Evolutionary conservation across 2,797 vertebrate genomes (phyloP).

Genomic region (Epinephelus awoara): DNA sequence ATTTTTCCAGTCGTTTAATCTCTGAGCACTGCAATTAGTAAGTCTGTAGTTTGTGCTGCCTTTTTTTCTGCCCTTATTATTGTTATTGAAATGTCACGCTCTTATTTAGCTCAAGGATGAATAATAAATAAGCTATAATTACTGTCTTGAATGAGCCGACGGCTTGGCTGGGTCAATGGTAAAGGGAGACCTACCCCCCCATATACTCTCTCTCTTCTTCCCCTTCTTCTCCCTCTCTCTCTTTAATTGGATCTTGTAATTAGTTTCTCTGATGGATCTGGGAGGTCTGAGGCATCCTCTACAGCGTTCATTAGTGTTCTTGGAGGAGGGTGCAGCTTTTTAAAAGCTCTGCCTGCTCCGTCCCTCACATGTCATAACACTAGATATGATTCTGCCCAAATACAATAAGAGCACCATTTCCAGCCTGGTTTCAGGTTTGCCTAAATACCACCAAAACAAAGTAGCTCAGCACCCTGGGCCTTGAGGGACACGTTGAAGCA

Average conservation of each 20-base stretch:
- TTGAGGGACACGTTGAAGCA: conserved; percentile 3
- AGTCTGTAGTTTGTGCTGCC: conserved; percentile 87
- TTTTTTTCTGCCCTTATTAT: conserved; percentile 85
- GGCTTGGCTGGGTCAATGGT: conserved; percentile 93
- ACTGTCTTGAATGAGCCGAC: conserved; percentile 95
- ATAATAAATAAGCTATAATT: conserved; percentile 99
- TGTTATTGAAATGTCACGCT: conserved; percentile 97
- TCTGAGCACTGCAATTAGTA: conserved; percentile 95
- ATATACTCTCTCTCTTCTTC: conserved; percentile 47
- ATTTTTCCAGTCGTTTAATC: conserved; percentile 86
- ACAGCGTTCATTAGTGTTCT: conserved; percentile 84
- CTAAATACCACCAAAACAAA: conserved; percentile 28
- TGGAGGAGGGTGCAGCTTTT: conserved; percentile 75
- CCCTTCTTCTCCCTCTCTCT: conserved; percentile 83
- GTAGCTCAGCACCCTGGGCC: background rate
- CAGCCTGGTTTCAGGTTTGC: conserved; percentile 39
- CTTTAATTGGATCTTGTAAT: conserved; percentile 99
- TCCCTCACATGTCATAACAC: conserved; percentile 80
- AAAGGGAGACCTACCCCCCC: conserved; percentile 88
- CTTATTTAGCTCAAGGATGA: conserved; percentile 98
- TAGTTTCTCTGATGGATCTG: conserved; percentile 98
- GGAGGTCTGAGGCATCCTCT: conserved; percentile 90
- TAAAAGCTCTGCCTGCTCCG: conserved; percentile 72
- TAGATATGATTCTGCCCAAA: conserved; percentile 64
- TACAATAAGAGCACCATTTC: conserved; percentile 50